Base-by-base conservation (phyloP, 2,113 vertebrate species). In the Pholis gunnellus region DNA sequence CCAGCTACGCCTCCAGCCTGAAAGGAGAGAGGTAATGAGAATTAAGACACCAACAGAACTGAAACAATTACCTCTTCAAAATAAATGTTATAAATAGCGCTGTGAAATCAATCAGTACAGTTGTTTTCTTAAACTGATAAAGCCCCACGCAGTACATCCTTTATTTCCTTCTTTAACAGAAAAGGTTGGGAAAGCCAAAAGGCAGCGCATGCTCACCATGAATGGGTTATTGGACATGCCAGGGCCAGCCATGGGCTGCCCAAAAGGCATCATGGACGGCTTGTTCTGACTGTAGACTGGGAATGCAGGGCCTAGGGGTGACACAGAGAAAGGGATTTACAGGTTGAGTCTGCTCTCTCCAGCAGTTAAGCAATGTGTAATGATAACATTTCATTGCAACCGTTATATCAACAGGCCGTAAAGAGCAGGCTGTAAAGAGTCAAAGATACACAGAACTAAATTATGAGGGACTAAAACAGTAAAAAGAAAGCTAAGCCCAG, bases 181-280 rank as follows among this genome's bases (percentile, higher is more conserved):
- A 63, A 68, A 71, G 6, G 29, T 14, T 22, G 31, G 1, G 22
- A 27, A 38, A 81, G 61, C 7, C 7, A 70, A 14, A 38, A 25
- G 48, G 27, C 38, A 42, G 60, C 1, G 20, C 52, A 75, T 81
- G 72, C 96, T 96, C 83, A 99, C 98, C 98, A 99, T 98, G 91
- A 99, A 99, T 69, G 98, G 98, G 91, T 99, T 99, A 96, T 96
- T 98, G 94, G 97, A 95, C 88, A 98, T 95, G 92, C 96, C 96
- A 88, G 97, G 96, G 86, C 96, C 95, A 91, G 96, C 90, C 91
- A 97, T 95, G 3, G 89, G 91, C 94, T 97, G 97, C 88, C 97
- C 97, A 90, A 97, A 99, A 68, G 96, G 95, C 63, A 95, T 96
- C 87, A 97, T 96, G 85, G 97, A 95, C 86, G 98, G 96, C 93